These are phyloP conservation scores for Amphipyra berbera DNA, from an alignment of 2,888 invertebrate genomes.

Conservation along the genomic window DNA sequence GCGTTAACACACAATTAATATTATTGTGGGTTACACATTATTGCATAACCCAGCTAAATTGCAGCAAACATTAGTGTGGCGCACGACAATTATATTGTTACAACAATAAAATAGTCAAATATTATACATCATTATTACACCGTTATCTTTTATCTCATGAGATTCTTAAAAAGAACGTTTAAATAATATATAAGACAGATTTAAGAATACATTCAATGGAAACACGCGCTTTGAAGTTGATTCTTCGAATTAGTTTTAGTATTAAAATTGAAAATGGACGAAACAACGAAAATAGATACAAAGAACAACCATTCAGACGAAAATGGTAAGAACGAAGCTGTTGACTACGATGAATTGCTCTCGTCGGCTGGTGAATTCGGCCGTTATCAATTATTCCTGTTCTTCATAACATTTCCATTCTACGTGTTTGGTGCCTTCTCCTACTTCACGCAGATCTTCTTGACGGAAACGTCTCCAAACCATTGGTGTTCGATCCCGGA, in stretches of 20 bases:
- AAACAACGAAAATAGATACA: neutral
- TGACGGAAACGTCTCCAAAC: slow-evolving; percentile 75
- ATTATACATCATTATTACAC: slow-evolving; percentile 6
- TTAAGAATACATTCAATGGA: slow-evolving; percentile 6
- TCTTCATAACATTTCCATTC: slow-evolving; percentile 73
- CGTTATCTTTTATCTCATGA: slow-evolving; percentile 27
- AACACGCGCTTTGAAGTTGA: neutral
- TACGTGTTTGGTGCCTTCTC: slow-evolving; percentile 73
- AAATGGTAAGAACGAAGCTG: slow-evolving; percentile 15
- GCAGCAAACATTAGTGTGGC: neutral
- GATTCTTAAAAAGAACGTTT: slow-evolving; percentile 26
- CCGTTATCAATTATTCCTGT: slow-evolving; percentile 71
- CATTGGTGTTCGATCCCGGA: slow-evolving; percentile 81
- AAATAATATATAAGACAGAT: slow-evolving; percentile 21
- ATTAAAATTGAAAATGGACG: slow-evolving; percentile 23
- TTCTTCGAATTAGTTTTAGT: neutral
- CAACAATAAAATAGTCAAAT: slow-evolving; percentile 20
- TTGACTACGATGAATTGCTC: slow-evolving; percentile 74
- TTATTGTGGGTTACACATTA: no score
- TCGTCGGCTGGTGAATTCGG: slow-evolving; percentile 78
- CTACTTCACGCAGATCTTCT: slow-evolving; percentile 76
- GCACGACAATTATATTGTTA: slow-evolving; percentile 5
- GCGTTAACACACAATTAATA: no score
- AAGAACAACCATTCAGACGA: neutral
- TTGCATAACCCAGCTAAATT: no score